Conservation (phyloP, 2,113 vertebrate species). For the Hemiscyllium ocellatum region DNA sequence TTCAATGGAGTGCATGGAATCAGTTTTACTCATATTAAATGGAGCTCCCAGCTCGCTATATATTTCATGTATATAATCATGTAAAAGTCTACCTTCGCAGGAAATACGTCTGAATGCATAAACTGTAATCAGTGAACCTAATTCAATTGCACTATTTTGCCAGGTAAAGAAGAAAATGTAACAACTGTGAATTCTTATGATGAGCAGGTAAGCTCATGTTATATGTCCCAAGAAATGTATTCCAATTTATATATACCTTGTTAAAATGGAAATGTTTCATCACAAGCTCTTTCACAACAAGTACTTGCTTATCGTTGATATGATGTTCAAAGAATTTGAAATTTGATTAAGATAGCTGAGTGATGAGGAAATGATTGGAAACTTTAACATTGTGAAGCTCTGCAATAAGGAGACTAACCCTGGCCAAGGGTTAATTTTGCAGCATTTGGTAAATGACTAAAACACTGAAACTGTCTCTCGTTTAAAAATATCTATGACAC, state of each 20-base stretch:
- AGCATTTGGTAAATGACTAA: neutral
- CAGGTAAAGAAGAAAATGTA: neutral
- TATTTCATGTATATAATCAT: neutral
- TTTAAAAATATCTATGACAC: neutral
- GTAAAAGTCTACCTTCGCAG: neutral
- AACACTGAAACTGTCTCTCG: neutral
- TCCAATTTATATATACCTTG: neutral
- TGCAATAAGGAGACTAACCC: neutral
- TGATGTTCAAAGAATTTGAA: neutral
- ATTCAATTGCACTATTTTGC: neutral
- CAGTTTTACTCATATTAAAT: neutral
- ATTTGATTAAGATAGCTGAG: neutral
- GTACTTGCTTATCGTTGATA: neutral
- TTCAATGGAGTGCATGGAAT: neutral
- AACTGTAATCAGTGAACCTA: neutral
- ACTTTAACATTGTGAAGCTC: neutral
- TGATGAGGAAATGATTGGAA: neutral
- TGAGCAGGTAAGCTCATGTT: neutral
- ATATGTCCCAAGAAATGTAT: neutral
- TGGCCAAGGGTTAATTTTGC: neutral
- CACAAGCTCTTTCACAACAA: neutral
- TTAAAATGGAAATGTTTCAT: neutral
- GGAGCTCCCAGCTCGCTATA: neutral
- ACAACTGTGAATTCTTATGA: neutral
- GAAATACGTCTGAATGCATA: neutral